Evolutionary conservation across 2,797 vertebrate genomes (phyloP).

Genomic region (Pangasius larnaudii): DNA sequence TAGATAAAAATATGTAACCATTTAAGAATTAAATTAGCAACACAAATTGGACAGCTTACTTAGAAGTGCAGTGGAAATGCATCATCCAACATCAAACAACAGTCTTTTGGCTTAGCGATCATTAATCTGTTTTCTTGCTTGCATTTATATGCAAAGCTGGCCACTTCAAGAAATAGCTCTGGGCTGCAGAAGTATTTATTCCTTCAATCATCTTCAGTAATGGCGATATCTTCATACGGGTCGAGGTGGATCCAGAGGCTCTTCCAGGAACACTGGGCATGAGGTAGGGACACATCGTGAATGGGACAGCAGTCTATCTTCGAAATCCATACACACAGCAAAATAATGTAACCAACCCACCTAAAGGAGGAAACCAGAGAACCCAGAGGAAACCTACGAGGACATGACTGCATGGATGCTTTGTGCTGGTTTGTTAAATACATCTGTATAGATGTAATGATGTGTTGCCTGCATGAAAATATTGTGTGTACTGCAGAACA

Average conservation of each 20-base stretch:
- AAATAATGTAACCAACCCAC: background rate
- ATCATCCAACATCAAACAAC: background rate
- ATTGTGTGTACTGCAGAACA: background rate
- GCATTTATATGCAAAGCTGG: background rate
- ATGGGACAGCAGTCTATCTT: background rate
- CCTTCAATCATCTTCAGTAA: background rate
- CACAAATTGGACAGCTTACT: background rate
- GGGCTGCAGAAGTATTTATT: background rate
- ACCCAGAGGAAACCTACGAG: background rate
- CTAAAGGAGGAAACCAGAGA: background rate
- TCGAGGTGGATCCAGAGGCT: background rate
- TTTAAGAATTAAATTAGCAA: background rate
- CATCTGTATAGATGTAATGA: background rate
- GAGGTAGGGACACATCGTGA: background rate
- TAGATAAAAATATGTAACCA: background rate
- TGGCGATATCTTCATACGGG: background rate
- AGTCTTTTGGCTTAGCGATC: background rate
- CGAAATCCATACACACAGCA: background rate
- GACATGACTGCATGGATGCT: background rate
- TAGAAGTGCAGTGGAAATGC: background rate
- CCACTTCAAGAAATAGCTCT: background rate
- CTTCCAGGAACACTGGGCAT: background rate
- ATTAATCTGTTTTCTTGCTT: background rate
- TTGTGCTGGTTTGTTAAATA: background rate
- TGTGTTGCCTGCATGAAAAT: background rate